Evolutionary conservation across 2,888 invertebrate species (phyloP), one percentile per base, ranked within the genome.

Genomic region (Anticlea derivata): DNA sequence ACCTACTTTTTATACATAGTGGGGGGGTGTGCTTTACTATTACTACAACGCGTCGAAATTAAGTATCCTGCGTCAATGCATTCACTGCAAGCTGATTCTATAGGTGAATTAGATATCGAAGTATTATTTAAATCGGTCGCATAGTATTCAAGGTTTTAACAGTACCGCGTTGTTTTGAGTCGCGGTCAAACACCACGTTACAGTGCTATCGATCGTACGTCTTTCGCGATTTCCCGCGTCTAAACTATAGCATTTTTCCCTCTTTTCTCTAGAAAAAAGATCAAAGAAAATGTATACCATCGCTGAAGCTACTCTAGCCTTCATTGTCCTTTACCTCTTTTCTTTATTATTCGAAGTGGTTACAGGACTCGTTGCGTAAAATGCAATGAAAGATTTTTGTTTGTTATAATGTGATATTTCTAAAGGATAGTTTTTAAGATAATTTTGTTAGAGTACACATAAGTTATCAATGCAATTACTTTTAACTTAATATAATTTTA

Each of bases 311-410:
- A 89, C 89, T 48, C 65, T 90, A 57, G 89, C 89, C 58, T 87
- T 90, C 58, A 67, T 83, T 35, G 86, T 89, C 55, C 78, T 90
- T 5, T 90, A 90, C 60, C 70, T 90, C 35, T 89, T 90, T 67
- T 90, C 90, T 46, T 83, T 90, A 50, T 65, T 90, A 26, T 89
- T 90, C 57, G 90, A 90, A 71, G 87, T 86, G 24, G 89, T 90
- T 51, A 82, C 88, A 61, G 87, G 86, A 52, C 75, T 90, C 62
- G 83, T 88, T 58, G 79, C 78, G 27, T 89, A 86, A 44, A 57
- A 41, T 12, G 7, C 26, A 59, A 60, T 60, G 58, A 40, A 55
- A 17, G 2, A 17, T 17, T 17, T 3, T 17, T 62, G 62, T 52
- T 66, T 60, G 68, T 65, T 58, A 61, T 67, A 80, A 87, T 89